These are phyloP conservation scores for Tipula helvola DNA, from an alignment of 2,888 invertebrate species.

Conservation along the genomic window DNA sequence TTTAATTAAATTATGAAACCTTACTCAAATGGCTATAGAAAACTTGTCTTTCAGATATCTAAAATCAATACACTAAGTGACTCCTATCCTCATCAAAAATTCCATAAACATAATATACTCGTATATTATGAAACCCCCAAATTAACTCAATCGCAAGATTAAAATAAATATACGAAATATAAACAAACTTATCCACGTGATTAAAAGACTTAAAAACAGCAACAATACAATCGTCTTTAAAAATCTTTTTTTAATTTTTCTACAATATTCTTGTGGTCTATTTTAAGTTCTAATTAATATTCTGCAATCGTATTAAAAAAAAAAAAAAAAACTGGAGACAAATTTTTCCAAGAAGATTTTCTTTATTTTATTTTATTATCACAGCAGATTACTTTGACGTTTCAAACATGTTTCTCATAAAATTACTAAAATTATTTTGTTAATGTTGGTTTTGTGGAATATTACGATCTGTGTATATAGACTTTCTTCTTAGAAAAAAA, in stretches of 20 bases:
- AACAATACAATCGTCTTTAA: background rate
- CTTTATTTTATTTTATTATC: background rate
- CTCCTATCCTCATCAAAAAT: background rate
- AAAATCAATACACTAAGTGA: background rate
- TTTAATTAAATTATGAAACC: background rate
- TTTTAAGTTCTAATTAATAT: background rate
- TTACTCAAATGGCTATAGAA: background rate
- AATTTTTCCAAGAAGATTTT: background rate
- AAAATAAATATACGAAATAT: background rate
- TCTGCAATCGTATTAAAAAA: background rate
- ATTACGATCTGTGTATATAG: background rate
- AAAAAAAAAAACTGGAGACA: background rate
- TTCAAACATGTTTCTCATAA: background rate
- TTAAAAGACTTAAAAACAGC: background rate
- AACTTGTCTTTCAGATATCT: background rate
- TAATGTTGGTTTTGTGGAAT: background rate
- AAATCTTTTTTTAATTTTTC: background rate
- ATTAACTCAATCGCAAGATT: background rate
- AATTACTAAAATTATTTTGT: background rate
- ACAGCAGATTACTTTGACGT: background rate
- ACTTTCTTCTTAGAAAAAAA: background rate
- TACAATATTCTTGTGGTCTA: background rate
- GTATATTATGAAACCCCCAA: background rate
- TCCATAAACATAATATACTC: background rate
- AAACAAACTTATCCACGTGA: background rate